These are phyloP conservation scores for Tetramorium simillimum DNA, from an alignment of 1,140 invertebrate species.

Conservation along the genomic window DNA sequence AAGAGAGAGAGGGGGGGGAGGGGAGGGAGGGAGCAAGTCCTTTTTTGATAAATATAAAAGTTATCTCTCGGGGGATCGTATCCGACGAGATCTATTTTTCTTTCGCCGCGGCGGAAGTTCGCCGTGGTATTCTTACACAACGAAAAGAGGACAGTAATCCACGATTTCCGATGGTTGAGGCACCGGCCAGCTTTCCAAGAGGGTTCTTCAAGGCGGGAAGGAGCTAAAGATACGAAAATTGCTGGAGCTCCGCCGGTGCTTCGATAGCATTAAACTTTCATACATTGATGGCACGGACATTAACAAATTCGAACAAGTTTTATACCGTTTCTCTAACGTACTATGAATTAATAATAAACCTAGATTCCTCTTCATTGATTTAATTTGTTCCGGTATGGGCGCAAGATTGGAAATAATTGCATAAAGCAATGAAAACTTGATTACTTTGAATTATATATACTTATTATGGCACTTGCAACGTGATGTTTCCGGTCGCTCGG, in stretches of 20 bases:
- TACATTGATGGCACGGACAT: slow-evolving; percentile 62
- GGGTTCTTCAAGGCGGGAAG: slow-evolving; percentile 44
- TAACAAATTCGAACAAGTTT: slow-evolving; percentile 74
- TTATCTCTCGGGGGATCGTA: slow-evolving; percentile 65
- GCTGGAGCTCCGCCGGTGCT: background rate
- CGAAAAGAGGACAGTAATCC: slow-evolving; percentile 66
- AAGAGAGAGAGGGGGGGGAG: background rate
- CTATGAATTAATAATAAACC: slow-evolving; percentile 19
- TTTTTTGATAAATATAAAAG: slow-evolving; percentile 70
- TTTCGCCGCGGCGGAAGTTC: slow-evolving; percentile 62
- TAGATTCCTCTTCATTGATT: background rate
- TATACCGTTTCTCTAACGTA: background rate
- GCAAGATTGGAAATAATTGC: background rate
- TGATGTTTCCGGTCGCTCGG: background rate
- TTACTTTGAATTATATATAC: background rate
- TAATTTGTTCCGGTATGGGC: background rate
- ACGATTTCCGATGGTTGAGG: slow-evolving; percentile 63
- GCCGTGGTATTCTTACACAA: slow-evolving; percentile 47
- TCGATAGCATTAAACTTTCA: slow-evolving; percentile 76
- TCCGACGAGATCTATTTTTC: slow-evolving; percentile 72
- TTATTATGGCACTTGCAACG: background rate
- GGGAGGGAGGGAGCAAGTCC: background rate
- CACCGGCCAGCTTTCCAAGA: slow-evolving; percentile 34
- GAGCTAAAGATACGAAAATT: slow-evolving; percentile 58
- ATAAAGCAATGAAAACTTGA: background rate